Evolutionary conservation across 1,140 invertebrate species (phyloP), one percentile per base, ranked within the genome.

Genomic region (Apocrypta bakeri): DNA sequence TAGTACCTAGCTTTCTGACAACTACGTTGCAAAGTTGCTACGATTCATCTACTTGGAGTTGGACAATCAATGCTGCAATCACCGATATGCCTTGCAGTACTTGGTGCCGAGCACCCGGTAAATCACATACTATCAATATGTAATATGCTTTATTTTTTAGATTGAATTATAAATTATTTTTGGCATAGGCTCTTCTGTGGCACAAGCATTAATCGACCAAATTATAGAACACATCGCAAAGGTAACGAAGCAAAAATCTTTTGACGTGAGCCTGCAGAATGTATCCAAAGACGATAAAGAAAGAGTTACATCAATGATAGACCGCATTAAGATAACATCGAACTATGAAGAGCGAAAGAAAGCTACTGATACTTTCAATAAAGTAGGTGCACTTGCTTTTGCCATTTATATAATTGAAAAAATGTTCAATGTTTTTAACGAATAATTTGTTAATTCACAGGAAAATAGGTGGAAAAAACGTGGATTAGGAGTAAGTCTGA

Each of bases 401-500:
- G 25, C n/a, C 27, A 37, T 24, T 48, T 17, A 4, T 48, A 17
- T 12, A 0, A 12, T 42, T 42, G 40, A 9, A n/a, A n/a, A 71
- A 71, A 1, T 71, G 2, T 1, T 7, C 7, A 29, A 27, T 42
- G 24, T 27, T 14, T 48, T n/a, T 24, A 66, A 24, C 17, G 61
- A 33, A 37, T 37, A 37, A 37, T 4, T 37, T 4, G 2, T 37
- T 37, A 9, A n/a, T n/a, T n/a, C 84, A 25, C 61, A 91, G 90
- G 89, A 91, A 83, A 96, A 97, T 91, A 93, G 95, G 40, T 97
- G 96, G 96, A 95, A 93, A 83, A 97, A 97, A 88, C 93, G 94
- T 48, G 95, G 95, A 3, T 91, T 97, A 9, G 93, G 94, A 37
- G 24, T 97, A 1, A 88, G 94, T 31, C 93, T 95, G 0, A 95